These are phyloP conservation scores for Suillia variegata DNA, from an alignment of 2,888 invertebrate genomes.

Conservation along the genomic window DNA sequence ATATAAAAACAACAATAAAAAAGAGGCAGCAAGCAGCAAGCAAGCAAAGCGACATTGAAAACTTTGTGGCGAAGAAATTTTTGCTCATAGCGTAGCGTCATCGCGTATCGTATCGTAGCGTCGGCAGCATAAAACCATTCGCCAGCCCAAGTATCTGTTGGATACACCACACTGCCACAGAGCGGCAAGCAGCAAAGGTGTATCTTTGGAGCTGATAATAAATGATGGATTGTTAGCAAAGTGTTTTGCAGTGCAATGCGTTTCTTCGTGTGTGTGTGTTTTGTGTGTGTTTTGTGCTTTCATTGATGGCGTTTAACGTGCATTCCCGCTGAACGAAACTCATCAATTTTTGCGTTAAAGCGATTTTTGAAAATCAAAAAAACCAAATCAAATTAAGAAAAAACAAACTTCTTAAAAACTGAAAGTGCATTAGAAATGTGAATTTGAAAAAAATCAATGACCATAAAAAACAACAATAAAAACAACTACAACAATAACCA, in stretches of 20 bases:
- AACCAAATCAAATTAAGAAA: no score
- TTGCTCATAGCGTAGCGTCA: background rate
- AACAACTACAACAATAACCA: constrained; percentile 18
- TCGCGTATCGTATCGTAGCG: background rate
- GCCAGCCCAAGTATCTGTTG: constrained; percentile 31
- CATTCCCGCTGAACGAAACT: constrained; percentile 40
- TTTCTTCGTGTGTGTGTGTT: no score
- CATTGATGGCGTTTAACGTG: constrained; percentile 47
- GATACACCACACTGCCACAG: constrained; percentile 16
- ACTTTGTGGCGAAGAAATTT: background rate
- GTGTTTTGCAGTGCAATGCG: no score
- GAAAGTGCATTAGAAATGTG: constrained; percentile 11
- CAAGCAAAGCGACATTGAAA: no score
- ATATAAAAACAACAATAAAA: constrained; percentile 18
- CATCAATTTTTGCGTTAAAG: constrained; percentile 35
- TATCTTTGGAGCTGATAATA: constrained; percentile 16
- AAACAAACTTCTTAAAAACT: no score
- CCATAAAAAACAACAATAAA: constrained; percentile 12
- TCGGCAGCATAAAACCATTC: background rate
- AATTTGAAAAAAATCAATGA: constrained; percentile 4
- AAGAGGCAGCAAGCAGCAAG: constrained; percentile 18
- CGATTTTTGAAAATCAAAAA: constrained; percentile 28
- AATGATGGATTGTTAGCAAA: constrained; percentile 46
- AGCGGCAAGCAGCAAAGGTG: background rate
- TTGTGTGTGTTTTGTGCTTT: no score